A percentile compares a stretch with the other conserved stretches of the same genome.
Evolutionary conservation across 2,113 vertebrate species (phyloP).

Genomic region (Entomyzon cyanotis): DNA sequence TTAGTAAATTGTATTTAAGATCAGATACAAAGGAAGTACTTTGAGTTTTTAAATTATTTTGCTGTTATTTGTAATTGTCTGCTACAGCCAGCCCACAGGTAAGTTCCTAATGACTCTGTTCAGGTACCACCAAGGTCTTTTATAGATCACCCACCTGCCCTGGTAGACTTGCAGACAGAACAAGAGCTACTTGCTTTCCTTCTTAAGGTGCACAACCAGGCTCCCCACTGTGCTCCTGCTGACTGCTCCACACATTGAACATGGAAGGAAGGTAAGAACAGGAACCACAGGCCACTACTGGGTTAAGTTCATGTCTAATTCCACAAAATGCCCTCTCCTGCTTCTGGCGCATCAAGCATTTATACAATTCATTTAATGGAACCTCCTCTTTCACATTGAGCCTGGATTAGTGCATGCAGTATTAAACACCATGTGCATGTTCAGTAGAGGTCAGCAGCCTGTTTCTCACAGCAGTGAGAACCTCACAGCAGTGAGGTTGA

Average conservation of each 20-base stretch:
- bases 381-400: not conserved
- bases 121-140: not conserved
- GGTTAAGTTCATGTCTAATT: not conserved
- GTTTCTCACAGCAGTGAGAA: not conserved
- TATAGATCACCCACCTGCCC: not conserved
- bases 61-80: not conserved
- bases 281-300: not conserved
- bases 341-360: not conserved
- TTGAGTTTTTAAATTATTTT: not conserved
- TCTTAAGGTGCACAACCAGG: not conserved
- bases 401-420: not conserved
- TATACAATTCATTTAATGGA: not conserved
- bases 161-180: not conserved
- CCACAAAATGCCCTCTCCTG: not conserved
- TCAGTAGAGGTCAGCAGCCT: not conserved
- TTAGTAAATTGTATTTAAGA: not conserved
- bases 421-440: not conserved
- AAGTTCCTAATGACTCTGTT: not conserved
- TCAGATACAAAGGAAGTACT: not conserved
- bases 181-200: not conserved
- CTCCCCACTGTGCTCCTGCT: not conserved
- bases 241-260: not conserved
- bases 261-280: not conserved
- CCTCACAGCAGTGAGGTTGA: not conserved
- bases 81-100: not conserved